Evolutionary conservation across 2,797 vertebrate species (phyloP).

Genomic region (Ibycter americanus): DNA sequence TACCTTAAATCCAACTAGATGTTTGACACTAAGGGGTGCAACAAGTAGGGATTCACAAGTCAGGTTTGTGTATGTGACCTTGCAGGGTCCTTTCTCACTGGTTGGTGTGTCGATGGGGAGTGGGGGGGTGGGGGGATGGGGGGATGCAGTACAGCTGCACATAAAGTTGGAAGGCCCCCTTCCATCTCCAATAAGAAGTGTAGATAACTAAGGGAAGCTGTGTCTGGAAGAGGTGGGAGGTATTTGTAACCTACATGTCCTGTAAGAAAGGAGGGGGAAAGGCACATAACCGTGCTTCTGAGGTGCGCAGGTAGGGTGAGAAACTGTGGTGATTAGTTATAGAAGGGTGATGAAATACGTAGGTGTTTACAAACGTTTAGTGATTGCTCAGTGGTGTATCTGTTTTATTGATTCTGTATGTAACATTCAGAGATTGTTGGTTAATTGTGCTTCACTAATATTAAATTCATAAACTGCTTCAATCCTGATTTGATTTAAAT

Average conservation of each 20-base stretch:
- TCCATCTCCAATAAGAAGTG: neutral
- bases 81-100: accelerated
- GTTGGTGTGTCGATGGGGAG: too few relatives aligned
- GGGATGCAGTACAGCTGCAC: neutral
- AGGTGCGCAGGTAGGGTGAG: accelerated
- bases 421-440: neutral
- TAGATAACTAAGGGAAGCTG: neutral
- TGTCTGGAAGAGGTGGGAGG: neutral
- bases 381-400: neutral
- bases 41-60: neutral
- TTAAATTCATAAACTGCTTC: neutral
- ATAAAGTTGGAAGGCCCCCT: neutral
- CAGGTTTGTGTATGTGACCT: neutral
- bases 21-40: neutral
- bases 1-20: neutral
- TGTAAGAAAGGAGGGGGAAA: neutral
- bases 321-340: neutral
- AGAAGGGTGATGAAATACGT: neutral
- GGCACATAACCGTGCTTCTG: neutral
- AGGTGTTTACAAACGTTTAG: neutral
- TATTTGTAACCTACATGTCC: neutral
- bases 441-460: neutral
- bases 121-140: neutral
- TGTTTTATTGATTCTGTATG: neutral
- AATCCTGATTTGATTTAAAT: neutral